Base-by-base conservation (phyloP, 2,113 vertebrate genomes). In the Pachypanchax playfairii region DNA sequence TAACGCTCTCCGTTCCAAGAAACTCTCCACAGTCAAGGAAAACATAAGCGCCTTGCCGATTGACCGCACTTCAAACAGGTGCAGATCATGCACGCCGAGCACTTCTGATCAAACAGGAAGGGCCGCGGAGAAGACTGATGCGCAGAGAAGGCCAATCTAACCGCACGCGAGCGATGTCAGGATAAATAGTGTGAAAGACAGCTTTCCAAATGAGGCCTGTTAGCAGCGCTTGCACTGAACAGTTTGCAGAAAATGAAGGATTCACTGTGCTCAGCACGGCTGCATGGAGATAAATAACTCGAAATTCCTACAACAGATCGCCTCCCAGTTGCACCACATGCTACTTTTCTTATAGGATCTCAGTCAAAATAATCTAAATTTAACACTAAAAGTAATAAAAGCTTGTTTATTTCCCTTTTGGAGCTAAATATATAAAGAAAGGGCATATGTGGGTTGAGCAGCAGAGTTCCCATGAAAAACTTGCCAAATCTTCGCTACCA, bases 61-160 rank as follows among this genome's bases (percentile, higher is more conserved):
- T 84, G 85, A 86, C 85, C 84, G 70, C 73, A 66, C 73, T 77
- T 82, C 73, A 75, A 84, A 87, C 59, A 62, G 65, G 78, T 70
- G 79, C 53, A 75, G 69, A 79, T 85, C 73, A 82, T 70, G 69
- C 58, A 54, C 82, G 73, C 73, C 69, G 59, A 74, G 80, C 70
- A 22, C 22, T 21, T 75, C 76, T 77, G 83, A 87, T 88, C 78
- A 85, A 87, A 83, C 59, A 46, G 61, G 75, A 54, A 50, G 62
- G 69, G 69, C 70, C 33, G 65, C 54, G 42, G 50, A 69, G 65
- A 59, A 59, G 69, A 35, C 55, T 55, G 69, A 64, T 61, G 79
- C 85, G 64, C 70, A 76, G 59, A 20, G 77, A 85, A 77, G 67
- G 57, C 68, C 57, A 22, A 20, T 65, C 69, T 33, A 5, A 66